Conservation (phyloP, 2,797 vertebrate genomes). For the Allobates femoralis region DNA sequence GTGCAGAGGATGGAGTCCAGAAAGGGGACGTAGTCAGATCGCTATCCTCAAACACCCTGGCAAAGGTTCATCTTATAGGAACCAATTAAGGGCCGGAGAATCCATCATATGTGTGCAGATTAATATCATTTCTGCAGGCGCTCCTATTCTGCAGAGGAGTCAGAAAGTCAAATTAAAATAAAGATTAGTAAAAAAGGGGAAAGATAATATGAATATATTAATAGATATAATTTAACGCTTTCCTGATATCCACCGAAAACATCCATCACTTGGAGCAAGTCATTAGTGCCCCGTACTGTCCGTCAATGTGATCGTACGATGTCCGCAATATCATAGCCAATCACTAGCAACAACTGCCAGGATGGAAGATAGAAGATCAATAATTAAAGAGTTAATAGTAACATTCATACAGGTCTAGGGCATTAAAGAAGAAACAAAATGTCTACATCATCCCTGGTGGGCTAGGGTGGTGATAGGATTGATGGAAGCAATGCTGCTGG, state of each 20-base stretch:
- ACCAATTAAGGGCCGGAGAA: constrained; percentile 1
- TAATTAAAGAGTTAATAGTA: too few species aligned
- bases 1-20: not conserved
- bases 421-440: too few species aligned
- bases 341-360: too few species aligned
- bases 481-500: too few species aligned
- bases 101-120: constrained; percentile 16
- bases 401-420: too few species aligned
- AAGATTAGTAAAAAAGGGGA: not conserved
- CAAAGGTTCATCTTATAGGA: constrained; percentile 17
- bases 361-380: too few species aligned
- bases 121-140: not conserved
- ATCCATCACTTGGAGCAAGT: not conserved
- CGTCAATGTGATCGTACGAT: not conserved
- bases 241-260: not conserved
- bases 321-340: not conserved
- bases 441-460: too few species aligned
- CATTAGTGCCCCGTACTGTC: not conserved
- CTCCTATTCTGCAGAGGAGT: not conserved
- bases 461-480: too few species aligned
- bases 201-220: not conserved
- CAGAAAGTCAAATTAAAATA: constrained; percentile 15
- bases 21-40: not conserved
- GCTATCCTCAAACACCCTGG: not conserved
- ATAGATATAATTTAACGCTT: not conserved